Evolutionary conservation across 2,888 invertebrate genomes (phyloP).

Genomic region (Morpho deidamia): DNA sequence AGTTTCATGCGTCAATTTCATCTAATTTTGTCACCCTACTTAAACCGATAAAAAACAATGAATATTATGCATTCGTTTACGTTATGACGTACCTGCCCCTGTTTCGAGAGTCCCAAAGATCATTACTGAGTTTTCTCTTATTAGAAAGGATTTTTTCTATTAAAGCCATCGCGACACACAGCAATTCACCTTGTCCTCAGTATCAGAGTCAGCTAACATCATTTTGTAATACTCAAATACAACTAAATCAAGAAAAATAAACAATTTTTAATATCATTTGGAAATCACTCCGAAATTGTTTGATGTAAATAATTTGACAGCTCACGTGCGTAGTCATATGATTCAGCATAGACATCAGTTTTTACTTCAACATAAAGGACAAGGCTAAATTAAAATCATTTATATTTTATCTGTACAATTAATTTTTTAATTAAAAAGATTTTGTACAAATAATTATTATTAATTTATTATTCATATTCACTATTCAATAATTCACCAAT

Average conservation of each 20-base stretch:
- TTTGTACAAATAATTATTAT: too few relatives aligned
- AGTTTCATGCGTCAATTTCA: constrained; percentile 48
- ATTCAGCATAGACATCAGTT: constrained; percentile 58
- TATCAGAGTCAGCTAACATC: constrained; percentile 37
- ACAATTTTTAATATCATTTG: constrained; percentile 28
- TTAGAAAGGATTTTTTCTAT: constrained; percentile 85
- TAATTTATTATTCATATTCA: too few relatives aligned
- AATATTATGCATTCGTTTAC: constrained; percentile 41
- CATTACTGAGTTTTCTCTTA: constrained; percentile 76
- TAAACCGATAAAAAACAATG: constrained; percentile 47
- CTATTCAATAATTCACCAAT: neutral
- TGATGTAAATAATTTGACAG: constrained; percentile 59
- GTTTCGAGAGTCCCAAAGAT: constrained; percentile 57
- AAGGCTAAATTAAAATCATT: constrained; percentile 18
- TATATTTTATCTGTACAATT: neutral
- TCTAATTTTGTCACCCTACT: constrained; percentile 33
- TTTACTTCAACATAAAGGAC: constrained; percentile 29
- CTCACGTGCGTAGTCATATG: constrained; percentile 75
- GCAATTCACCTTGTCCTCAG: constrained; percentile 50
- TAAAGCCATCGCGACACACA: constrained; percentile 81
- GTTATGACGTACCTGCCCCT: constrained; percentile 69
- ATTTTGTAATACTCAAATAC: constrained; percentile 25
- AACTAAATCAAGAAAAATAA: constrained; percentile 20
- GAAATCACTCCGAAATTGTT: constrained; percentile 33
- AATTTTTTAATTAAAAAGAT: neutral